A percentile compares a stretch with the other conserved stretches of the same genome.
Conservation (phyloP, 2,797 vertebrate genomes). For the Florisuga fusca region DNA sequence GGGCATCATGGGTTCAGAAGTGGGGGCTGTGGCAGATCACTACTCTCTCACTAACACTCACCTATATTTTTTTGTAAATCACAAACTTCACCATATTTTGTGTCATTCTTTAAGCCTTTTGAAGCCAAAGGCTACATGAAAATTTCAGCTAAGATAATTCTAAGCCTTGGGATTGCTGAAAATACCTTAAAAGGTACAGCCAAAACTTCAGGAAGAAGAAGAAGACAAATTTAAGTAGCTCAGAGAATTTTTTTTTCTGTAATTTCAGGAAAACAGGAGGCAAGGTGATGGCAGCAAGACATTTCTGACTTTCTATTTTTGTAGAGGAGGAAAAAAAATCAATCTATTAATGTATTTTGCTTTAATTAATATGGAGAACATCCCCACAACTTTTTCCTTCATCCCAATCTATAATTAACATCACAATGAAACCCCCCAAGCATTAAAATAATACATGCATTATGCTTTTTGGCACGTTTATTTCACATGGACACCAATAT, state of each 20-base stretch:
- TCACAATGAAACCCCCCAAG: neutral
- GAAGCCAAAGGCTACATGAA: neutral
- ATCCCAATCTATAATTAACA: neutral
- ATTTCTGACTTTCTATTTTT: neutral
- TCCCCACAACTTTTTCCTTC: neutral
- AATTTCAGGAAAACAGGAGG: neutral
- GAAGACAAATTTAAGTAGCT: neutral
- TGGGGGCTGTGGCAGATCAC: neutral
- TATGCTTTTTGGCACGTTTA: neutral
- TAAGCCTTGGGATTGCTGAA: neutral
- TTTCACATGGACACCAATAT: neutral
- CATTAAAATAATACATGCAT: conserved; percentile 5
- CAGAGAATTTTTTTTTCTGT: neutral
- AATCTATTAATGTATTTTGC: neutral
- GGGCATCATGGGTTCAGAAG: neutral
- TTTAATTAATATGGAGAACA: neutral
- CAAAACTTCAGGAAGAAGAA: neutral
- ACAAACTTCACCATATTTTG: neutral
- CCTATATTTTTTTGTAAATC: neutral
- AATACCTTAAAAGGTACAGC: neutral
- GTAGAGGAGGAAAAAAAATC: neutral
- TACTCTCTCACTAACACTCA: neutral
- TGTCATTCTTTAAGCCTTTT: neutral
- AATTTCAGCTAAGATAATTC: neutral
- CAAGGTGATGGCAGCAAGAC: neutral